Evolutionary conservation across 2,797 vertebrate genomes (phyloP), one percentile per base, ranked within the genome.

Genomic region (Synaphobranchus kaupii): DNA sequence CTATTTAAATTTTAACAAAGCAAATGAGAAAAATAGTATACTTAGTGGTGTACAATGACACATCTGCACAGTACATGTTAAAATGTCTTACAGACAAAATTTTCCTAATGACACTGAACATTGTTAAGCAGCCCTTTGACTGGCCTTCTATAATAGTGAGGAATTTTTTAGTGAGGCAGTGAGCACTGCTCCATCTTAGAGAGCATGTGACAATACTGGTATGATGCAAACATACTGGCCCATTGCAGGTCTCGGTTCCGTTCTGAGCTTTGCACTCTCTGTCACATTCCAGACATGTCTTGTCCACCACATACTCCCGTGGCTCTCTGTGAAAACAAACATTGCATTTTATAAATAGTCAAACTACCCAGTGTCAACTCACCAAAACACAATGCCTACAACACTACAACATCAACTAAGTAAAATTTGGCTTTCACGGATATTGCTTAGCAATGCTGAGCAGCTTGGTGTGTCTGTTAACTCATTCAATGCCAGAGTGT

Each of bases 201-300:
- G 17, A 22, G 25, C 58, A 22, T 63, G 58, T 28, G n/a, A n/a
- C n/a, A 50, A 50, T 54, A 13, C 4, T 28, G 4, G 17, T 52
- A 4, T n/a, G 58, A 44, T 39, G 34, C 28, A 34, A 15, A 93
- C 96, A 94, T 96, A 99, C 98, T 39, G 93, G 93, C 86, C 98
- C 97, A 0, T 82, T 92, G 92, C 98, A 99, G 92, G 96, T 97
- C 25, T 88, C 91, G 0, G 86, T 93, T 58, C 87, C 85, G 0
- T 90, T 91, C 93, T 88, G 91, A 28, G 31, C 93, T 68, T 96
- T 92, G 93, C 98, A 99, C 91, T 99, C 97, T 0, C 94, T 86
- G 89, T 99, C 95, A 92, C 98, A 99, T 66, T 93, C 91, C 7
- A 97, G 91, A 89, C 98, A 99, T 84, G 92, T 93, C 3, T 92